Conservation (phyloP, 2,888 invertebrate genomes). For the Drosophila affinis region DNA sequence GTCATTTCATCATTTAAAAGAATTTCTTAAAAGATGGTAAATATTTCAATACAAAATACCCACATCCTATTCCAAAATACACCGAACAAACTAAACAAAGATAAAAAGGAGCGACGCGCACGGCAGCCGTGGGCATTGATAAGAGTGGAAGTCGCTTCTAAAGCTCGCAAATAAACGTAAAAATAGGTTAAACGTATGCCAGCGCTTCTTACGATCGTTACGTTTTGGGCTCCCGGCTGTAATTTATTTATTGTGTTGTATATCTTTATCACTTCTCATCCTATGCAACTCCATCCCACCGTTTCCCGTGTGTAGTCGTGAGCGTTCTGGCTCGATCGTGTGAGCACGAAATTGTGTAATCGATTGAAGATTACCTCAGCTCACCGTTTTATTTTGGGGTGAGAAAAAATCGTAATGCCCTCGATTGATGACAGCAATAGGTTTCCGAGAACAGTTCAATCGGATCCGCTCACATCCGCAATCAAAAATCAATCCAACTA, state of each 20-base stretch:
- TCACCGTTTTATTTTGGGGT: neutral
- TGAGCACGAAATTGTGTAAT: neutral
- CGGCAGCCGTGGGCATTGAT: neutral
- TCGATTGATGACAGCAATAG: neutral
- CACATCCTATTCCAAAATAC: neutral
- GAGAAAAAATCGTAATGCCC: neutral
- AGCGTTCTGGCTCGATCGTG: neutral
- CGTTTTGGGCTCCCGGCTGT: neutral
- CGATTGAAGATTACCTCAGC: neutral
- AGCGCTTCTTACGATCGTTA: neutral
- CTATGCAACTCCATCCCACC: neutral
- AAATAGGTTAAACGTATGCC: slow-evolving; percentile 1
- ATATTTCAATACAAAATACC: neutral
- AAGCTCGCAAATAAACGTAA: neutral
- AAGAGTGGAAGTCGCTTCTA: neutral
- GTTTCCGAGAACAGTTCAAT: neutral
- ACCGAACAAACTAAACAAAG: neutral
- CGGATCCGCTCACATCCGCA: neutral
- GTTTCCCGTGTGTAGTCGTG: neutral
- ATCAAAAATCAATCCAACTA: neutral
- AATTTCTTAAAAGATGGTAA: neutral
- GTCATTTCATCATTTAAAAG: neutral
- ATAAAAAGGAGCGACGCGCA: too few species aligned
- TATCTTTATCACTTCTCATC: neutral
- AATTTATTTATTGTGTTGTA: neutral